Base-by-base conservation (phyloP, 2,113 vertebrate genomes). In the Panurus biarmicus region DNA sequence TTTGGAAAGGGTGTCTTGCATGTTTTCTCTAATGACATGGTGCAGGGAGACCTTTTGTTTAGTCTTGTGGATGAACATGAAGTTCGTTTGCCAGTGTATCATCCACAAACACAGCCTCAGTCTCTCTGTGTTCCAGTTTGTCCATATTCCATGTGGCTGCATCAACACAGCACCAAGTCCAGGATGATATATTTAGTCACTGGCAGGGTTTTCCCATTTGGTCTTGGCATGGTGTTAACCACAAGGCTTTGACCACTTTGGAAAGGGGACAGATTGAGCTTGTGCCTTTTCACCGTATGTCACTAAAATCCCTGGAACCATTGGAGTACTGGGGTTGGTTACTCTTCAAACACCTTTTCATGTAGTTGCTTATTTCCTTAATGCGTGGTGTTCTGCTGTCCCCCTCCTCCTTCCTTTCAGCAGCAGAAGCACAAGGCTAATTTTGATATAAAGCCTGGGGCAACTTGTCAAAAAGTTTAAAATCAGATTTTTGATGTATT, bases 401-500 rank as follows among this genome's bases (percentile, higher is more conserved):
- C 80, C 92, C 89, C 85, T 93, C 91, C 87, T 94, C 90, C 93
- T 95, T 86, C 87, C 82, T 88, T 92, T 95, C 85, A 94, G 85
- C 69, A 93, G 60, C 72, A 90, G 64, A 89, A 96, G 87, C 79
- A 90, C 67, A 78, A 88, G 93, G 79, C 93, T 97, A 95, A 97
- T 96, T 95, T 96, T 96, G 94, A 93, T 91, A 86, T 48, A 88
- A 94, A 90, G 95, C 96, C 93, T 91, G 76, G 87, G 88, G 95
- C 92, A 94, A 92, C 92, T 84, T 95, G 96, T 97, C 96, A 96
- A 19, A 92, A 95, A 94, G 85, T 90, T 95, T 95, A 72, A 96
- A 96, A 94, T 95, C 92, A 93, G 53, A 84, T 91, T 95, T 95
- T 93, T 95, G 75, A 94, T 95, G 57, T 42, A 90, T 96, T 95